A percentile compares a stretch with the other conserved stretches of the same genome.
Evolutionary conservation across 2,113 vertebrate species (phyloP).

Genomic region (Pteruthius melanotis): DNA sequence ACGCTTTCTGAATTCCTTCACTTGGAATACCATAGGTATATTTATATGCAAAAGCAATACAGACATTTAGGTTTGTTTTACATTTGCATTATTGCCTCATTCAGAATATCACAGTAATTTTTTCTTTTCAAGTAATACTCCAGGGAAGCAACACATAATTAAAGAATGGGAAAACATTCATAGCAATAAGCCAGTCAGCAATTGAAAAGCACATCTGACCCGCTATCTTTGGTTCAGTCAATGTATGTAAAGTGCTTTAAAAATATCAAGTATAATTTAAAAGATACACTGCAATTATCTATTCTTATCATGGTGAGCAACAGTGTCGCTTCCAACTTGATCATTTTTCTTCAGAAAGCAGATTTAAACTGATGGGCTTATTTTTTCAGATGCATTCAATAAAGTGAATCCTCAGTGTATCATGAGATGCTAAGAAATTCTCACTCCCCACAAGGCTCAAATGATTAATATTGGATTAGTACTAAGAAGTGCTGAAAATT

Average conservation of each 20-base stretch:
- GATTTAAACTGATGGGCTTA: neutral
- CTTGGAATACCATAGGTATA: neutral
- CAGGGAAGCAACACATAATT: neutral
- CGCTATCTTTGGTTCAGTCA: neutral
- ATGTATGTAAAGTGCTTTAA: neutral
- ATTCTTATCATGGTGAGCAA: neutral
- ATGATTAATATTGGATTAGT: neutral
- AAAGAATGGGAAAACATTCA: neutral
- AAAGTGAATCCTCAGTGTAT: neutral
- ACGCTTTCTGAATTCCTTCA: neutral
- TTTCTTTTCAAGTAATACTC: neutral
- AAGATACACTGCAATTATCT: neutral
- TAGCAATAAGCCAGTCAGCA: neutral
- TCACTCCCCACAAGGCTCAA: neutral
- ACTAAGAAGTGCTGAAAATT: neutral
- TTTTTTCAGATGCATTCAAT: neutral
- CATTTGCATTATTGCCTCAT: neutral
- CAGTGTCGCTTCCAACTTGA: neutral
- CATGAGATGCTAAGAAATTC: neutral
- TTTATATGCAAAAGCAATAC: neutral
- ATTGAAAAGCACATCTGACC: neutral
- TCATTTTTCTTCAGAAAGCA: neutral
- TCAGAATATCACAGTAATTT: neutral
- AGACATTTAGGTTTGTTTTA: neutral
- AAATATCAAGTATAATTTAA: neutral